phyloP scores from a whole-genome alignment of 2,888 invertebrate genomes.

The Eurois occulta region DNA sequence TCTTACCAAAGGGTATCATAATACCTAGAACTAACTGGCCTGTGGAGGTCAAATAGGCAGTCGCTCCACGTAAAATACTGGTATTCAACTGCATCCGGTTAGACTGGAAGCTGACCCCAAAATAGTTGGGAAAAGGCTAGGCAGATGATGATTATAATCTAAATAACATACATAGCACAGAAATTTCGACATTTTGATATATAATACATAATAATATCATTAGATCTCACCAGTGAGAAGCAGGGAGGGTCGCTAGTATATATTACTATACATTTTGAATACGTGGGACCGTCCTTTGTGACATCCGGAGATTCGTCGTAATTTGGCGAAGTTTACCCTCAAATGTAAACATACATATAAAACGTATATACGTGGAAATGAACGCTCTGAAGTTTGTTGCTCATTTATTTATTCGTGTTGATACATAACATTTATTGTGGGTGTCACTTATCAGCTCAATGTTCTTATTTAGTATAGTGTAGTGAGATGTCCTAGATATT shows the following conservation, averaged over 20 bases:
- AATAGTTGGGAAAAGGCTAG: too few relatives aligned
- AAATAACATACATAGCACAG: too few relatives aligned
- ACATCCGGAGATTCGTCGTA: conserved; percentile 31
- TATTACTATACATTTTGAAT: conserved; percentile 25
- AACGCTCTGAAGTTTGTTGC: not conserved
- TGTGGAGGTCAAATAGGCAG: too few relatives aligned
- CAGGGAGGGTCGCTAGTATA: not conserved
- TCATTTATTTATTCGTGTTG: conserved; percentile 20
- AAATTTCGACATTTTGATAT: not conserved
- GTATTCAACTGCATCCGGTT: too few relatives aligned
- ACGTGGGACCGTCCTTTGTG: conserved; percentile 11
- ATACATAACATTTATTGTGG: conserved; percentile 23
- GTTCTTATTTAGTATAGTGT: conserved; percentile 22
- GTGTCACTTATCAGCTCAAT: conserved; percentile 39
- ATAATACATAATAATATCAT: too few relatives aligned
- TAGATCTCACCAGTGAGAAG: not conserved
- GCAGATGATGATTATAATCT: too few relatives aligned
- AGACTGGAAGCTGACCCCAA: too few relatives aligned
- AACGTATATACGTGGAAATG: not conserved
- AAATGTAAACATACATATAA: not conserved
- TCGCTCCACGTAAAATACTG: too few relatives aligned
- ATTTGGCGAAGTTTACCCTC: conserved; percentile 27
- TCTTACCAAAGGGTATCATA: too few relatives aligned
- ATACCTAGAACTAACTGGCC: too few relatives aligned
- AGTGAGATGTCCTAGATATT: conserved; percentile 7